These are phyloP conservation scores for Galbula dea DNA, from an alignment of 2,113 vertebrate species.

Conservation along the genomic window DNA sequence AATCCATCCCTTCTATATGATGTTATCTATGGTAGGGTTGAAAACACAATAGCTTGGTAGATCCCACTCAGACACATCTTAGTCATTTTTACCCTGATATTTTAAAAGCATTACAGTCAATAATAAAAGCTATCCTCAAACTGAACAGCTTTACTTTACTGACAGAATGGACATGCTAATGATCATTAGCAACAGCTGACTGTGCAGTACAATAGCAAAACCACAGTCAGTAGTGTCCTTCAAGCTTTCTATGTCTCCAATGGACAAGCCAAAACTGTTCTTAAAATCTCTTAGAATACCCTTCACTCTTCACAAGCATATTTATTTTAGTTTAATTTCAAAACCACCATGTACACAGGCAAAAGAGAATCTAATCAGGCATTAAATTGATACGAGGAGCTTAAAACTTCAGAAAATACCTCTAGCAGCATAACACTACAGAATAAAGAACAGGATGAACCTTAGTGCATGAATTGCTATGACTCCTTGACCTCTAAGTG, in stretches of 20 bases:
- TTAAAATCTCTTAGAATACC: not conserved
- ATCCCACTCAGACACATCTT: not conserved
- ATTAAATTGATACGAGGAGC: not conserved
- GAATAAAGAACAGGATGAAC: not conserved
- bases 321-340: not conserved
- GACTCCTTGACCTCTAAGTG: constrained; percentile 44
- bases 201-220: not conserved
- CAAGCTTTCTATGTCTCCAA: not conserved
- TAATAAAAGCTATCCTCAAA: not conserved
- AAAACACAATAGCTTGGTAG: not conserved
- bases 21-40: not conserved
- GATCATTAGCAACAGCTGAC: not conserved
- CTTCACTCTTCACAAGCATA: not conserved
- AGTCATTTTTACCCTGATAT: not conserved
- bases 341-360: not conserved
- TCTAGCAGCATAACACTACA: not conserved
- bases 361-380: not conserved
- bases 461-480: not conserved
- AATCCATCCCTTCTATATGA: not conserved
- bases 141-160: not conserved
- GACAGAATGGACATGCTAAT: not conserved
- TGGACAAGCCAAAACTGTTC: not conserved
- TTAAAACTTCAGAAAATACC: not conserved
- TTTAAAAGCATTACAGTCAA: not conserved
- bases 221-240: not conserved